Percentiles rank a stretch among this genome's conserved stretches.
phyloP scores from a whole-genome alignment of 2,113 vertebrate genomes.

The Emydura subglobosa region DNA sequence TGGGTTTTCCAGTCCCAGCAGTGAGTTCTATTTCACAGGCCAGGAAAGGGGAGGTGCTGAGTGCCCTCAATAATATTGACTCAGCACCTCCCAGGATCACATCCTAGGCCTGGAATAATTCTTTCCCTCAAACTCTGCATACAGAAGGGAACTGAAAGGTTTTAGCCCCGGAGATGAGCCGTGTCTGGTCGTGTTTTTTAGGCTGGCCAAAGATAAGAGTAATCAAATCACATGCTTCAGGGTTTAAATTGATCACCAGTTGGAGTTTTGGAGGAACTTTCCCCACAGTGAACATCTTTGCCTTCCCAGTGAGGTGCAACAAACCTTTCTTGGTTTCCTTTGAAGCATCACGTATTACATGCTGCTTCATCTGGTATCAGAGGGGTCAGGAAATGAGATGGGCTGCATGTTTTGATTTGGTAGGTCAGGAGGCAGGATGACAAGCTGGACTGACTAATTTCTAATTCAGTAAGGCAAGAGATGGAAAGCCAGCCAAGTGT shows the following conservation, averaged over 20 bases:
- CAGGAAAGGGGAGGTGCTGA: background rate
- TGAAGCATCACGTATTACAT: background rate
- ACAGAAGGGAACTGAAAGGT: background rate
- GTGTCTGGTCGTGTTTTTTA: background rate
- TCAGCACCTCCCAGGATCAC: background rate
- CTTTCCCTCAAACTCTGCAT: background rate
- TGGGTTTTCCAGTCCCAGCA: background rate
- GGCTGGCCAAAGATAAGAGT: background rate
- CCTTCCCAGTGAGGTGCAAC: background rate
- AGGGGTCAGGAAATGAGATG: background rate
- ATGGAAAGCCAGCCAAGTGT: background rate
- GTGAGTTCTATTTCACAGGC: background rate
- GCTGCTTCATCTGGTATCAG: background rate
- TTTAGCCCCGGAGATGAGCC: background rate
- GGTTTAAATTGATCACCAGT: background rate
- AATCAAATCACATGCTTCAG: background rate
- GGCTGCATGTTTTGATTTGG: background rate
- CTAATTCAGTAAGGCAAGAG: background rate
- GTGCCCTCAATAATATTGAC: background rate
- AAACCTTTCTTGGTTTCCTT: background rate
- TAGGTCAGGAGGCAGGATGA: background rate
- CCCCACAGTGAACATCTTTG: background rate
- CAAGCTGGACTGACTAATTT: rapidly evolving
- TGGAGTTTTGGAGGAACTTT: background rate
- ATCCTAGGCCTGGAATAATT: background rate